A percentile compares a stretch with the other conserved stretches of the same genome.
Conservation (phyloP, 92 coral and sea anemone species). For the Porites divaricata region DNA sequence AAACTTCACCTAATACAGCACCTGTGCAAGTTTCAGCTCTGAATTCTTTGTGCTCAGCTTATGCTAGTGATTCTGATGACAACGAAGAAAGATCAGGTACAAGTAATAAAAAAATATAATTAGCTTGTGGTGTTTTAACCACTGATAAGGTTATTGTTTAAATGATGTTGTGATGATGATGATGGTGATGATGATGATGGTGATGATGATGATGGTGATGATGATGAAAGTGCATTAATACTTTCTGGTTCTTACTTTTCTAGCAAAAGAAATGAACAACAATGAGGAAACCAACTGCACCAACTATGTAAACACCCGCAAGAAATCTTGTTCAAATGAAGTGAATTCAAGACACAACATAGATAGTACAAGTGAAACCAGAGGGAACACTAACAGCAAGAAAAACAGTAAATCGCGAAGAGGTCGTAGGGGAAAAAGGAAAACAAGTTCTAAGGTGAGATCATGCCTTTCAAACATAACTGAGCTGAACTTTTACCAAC, state of each 20-base stretch:
- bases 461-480: background rate
- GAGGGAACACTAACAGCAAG: background rate
- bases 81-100: conserved; percentile 15
- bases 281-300: background rate
- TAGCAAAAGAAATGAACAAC: conserved; percentile 25
- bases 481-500: background rate
- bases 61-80: conserved; percentile 45
- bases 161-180: too few species aligned
- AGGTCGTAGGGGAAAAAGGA: conserved; percentile 10
- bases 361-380: background rate
- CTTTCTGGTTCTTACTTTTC: background rate
- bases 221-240: background rate
- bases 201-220: too few species aligned
- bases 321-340: background rate
- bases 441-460: conserved; percentile 6
- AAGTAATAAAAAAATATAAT: background rate
- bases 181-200: too few species aligned
- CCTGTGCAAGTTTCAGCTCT: conserved; percentile 4
- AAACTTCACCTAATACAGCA: background rate
- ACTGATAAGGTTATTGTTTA: too few species aligned
- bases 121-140: too few species aligned
- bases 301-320: background rate
- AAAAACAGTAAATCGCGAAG: background rate
- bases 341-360: background rate
- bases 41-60: conserved; percentile 25